A percentile compares a stretch with the other conserved stretches of the same genome.
Evolutionary conservation across 2,113 vertebrate genomes (phyloP).

Genomic region (Nibea coibor): DNA sequence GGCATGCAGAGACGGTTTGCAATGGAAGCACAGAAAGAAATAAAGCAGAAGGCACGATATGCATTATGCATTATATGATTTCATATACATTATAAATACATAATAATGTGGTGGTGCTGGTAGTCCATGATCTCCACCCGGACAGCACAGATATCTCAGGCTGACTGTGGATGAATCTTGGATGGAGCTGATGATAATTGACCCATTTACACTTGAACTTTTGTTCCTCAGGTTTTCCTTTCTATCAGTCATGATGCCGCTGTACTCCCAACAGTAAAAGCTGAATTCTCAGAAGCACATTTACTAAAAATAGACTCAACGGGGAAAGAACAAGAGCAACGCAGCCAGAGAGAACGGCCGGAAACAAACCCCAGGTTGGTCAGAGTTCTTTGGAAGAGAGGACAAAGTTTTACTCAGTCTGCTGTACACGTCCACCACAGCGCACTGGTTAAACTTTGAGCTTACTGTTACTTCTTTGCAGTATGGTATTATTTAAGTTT

Average conservation of each 20-base stretch:
- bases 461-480: neutral
- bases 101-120: too few relatives aligned
- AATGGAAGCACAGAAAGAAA: neutral
- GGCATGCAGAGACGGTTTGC: neutral
- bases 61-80: too few relatives aligned
- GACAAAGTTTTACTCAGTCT: neutral
- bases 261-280: neutral
- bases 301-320: neutral
- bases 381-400: neutral
- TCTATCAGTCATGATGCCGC: neutral
- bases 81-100: too few relatives aligned
- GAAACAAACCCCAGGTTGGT: neutral
- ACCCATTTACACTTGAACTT: neutral
- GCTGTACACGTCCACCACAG: too few relatives aligned
- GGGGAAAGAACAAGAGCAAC: neutral
- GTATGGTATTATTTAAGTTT: too few relatives aligned
- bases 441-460: neutral
- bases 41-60: neutral
- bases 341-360: too few relatives aligned
- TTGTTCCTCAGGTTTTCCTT: neutral
- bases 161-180: too few relatives aligned
- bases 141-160: too few relatives aligned
- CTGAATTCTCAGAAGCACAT: neutral
- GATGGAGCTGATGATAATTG: neutral
- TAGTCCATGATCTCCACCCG: too few relatives aligned